Base-by-base conservation (phyloP, 1,140 invertebrate genomes). In the Zelostemma sp. region DNA sequence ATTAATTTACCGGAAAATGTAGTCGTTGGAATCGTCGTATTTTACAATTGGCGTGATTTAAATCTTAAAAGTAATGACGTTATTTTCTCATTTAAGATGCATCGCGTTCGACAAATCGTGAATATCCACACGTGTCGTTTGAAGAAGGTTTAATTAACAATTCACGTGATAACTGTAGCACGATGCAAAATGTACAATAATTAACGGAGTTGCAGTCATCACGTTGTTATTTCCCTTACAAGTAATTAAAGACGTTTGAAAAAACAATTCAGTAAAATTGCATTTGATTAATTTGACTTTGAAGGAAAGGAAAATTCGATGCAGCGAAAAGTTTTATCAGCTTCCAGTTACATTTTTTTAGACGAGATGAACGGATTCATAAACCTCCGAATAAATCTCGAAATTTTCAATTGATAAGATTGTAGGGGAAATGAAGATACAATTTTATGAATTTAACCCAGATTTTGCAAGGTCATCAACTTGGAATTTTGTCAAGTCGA, bases 221-320 rank as follows among this genome's bases (percentile, higher is more conserved):
- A 49, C 41, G 21, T 65, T 58, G 54, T 61, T 58, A 58, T 62
- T 64, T 57, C 61, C 56, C 56, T 70, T 65, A 46, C 15, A 45
- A 43, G 38, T 47, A 21, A 65, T 70, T 58, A 60, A 38, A 53
- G 41, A n/a, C 21, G 41, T 50, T 56, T 49, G 6, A 49, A 21
- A 38, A 41, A 12, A 18, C 57, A 58, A 19, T 40, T 6, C 33
- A 15, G 17, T 28, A 40, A 33, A n/a, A 43, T 55, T 43, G 16
- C 14, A 21, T 17, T 4, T 45, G 15, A 45, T 21, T 8, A 25
- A 47, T 21, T 45, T 40, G n/a, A n/a, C n/a, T n/a, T n/a, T n/a
- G n/a, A n/a, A n/a, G n/a, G n/a, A n/a, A n/a, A n/a, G n/a, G n/a
- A n/a, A n/a, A n/a, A n/a, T n/a, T n/a, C n/a, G n/a, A n/a, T n/a